A percentile compares a stretch with the other conserved stretches of the same genome.
These are phyloP conservation scores for Trichogramma dendrolimi DNA, from an alignment of 2,888 invertebrate genomes.

Conservation along the genomic window DNA sequence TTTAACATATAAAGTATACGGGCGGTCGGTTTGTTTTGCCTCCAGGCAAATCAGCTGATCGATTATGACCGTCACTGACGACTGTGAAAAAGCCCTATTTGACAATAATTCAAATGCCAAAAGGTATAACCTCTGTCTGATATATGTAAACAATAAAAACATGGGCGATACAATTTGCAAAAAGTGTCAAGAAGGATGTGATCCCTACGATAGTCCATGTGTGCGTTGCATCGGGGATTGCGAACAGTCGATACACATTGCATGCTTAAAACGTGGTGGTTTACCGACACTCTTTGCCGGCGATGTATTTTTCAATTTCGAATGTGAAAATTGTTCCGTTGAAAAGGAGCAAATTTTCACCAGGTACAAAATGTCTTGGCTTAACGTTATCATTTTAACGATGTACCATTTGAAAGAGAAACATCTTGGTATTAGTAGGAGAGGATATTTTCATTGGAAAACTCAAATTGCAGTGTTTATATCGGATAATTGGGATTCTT, in stretches of 20 bases:
- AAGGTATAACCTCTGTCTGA: no score
- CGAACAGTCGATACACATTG: constrained; percentile 60
- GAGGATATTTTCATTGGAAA: constrained; percentile 83
- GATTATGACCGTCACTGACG: no score
- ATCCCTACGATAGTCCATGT: constrained; percentile 59
- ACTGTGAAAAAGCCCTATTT: no score
- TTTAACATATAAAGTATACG: no score
- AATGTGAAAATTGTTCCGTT: constrained; percentile 64
- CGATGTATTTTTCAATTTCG: constrained; percentile 72
- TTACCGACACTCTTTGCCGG: constrained; percentile 70
- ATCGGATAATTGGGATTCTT: constrained; percentile 70
- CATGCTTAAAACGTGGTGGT: constrained; percentile 63
- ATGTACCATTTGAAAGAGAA: constrained; percentile 73
- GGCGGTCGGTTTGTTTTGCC: no score
- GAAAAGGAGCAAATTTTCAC: constrained; percentile 58
- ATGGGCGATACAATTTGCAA: constrained; percentile 53
- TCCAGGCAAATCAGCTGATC: no score
- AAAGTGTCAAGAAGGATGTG: constrained; percentile 57
- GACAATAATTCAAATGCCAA: no score
- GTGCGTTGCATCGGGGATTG: constrained; percentile 61
- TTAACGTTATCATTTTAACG: constrained; percentile 68
- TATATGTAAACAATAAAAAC: no score
- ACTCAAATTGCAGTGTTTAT: constrained; percentile 78
- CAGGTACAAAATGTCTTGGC: constrained; percentile 70
- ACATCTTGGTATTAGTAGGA: constrained; percentile 70